Evolutionary conservation across 2,113 vertebrate species (phyloP).

Genomic region (Nycticorax nycticorax): DNA sequence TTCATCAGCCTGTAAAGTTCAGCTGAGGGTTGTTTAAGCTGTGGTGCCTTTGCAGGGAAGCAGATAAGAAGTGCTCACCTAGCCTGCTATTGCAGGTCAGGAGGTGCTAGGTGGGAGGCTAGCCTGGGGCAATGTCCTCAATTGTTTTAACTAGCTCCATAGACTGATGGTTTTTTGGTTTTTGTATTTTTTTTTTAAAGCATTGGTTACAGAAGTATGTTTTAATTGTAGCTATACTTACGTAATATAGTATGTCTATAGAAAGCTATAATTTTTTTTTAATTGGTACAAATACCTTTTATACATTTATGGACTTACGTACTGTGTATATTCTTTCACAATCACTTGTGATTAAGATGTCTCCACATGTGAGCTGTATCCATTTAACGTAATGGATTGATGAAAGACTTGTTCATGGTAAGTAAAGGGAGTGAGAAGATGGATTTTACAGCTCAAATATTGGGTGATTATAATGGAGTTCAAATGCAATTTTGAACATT

Average conservation of each 20-base stretch:
- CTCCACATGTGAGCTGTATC: not conserved
- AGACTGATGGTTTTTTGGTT: not conserved
- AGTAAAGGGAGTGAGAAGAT: not conserved
- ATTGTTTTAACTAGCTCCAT: not conserved
- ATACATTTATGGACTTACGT: not conserved
- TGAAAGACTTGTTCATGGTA: not conserved
- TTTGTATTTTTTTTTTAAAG: not conserved
- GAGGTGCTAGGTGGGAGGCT: not conserved
- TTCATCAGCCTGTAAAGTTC: not conserved
- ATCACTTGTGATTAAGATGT: not conserved
- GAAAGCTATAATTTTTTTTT: not conserved
- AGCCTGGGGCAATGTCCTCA: not conserved
- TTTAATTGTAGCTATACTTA: not conserved
- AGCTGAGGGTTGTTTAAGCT: not conserved
- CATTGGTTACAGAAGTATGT: not conserved
- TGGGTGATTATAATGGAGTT: not conserved
- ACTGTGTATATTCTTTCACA: not conserved
- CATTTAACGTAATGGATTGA: not conserved
- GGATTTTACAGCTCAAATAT: not conserved
- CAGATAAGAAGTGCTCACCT: not conserved
- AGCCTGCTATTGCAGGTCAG: not conserved
- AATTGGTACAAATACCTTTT: not conserved
- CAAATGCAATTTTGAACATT: not conserved
- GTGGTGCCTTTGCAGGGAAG: not conserved
- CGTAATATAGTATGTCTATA: not conserved